Evolutionary conservation across 2,888 invertebrate genomes (phyloP).

Genomic region (Neoaliturus tenellus): DNA sequence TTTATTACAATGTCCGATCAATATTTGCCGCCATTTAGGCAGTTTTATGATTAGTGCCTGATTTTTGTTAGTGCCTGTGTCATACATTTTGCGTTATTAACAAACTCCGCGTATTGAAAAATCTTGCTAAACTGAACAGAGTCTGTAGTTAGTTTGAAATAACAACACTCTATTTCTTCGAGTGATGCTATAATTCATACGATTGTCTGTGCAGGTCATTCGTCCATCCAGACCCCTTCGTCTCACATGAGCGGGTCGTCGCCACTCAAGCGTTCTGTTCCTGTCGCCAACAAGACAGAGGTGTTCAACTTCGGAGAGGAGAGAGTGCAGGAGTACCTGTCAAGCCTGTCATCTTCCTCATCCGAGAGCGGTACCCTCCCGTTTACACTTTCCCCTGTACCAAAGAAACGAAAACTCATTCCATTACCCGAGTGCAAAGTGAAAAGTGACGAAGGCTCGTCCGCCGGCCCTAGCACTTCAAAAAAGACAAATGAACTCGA

Average conservation of each 20-base stretch:
- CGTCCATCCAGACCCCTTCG: slow-evolving; percentile 68
- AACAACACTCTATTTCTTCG: too few relatives aligned
- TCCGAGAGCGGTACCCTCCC: slow-evolving; percentile 66
- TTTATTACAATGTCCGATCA: too few relatives aligned
- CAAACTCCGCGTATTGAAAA: too few relatives aligned
- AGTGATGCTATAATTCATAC: too few relatives aligned
- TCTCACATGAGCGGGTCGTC: slow-evolving; percentile 64
- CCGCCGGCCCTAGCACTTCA: slow-evolving; percentile 24
- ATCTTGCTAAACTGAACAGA: too few relatives aligned
- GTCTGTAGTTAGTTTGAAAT: too few relatives aligned
- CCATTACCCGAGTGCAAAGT: slow-evolving; percentile 40
- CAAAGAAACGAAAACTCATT: slow-evolving; percentile 48
- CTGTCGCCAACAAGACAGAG: slow-evolving; percentile 69
- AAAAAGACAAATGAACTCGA: neutral
- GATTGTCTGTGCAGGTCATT: slow-evolving; percentile 61
- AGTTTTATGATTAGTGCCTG: too few relatives aligned
- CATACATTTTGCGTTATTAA: too few relatives aligned
- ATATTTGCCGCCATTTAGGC: too few relatives aligned
- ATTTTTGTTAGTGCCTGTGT: too few relatives aligned
- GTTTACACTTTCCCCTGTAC: slow-evolving; percentile 45
- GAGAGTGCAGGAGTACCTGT: slow-evolving; percentile 74
- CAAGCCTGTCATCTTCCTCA: slow-evolving; percentile 73
- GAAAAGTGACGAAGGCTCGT: neutral
- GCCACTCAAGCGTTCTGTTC: slow-evolving; percentile 39
- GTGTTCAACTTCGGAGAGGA: slow-evolving; percentile 74